Conservation (phyloP, 2,797 vertebrate genomes). For the Gymnothorax reevesii region DNA sequence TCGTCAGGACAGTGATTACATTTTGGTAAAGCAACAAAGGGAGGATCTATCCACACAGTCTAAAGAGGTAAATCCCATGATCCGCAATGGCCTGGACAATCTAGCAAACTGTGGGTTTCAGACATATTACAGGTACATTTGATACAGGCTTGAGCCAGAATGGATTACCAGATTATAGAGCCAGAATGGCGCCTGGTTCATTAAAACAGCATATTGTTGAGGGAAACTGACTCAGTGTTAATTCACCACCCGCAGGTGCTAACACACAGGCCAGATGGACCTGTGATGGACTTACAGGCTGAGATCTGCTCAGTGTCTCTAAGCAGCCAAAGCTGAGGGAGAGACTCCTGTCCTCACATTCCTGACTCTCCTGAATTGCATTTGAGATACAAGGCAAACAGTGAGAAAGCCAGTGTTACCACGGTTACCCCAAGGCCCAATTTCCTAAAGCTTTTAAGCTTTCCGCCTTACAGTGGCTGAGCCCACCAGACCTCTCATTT, state of each 20-base stretch:
- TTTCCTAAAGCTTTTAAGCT: neutral
- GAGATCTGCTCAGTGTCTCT: neutral
- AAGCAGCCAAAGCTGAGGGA: neutral
- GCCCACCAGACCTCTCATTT: neutral
- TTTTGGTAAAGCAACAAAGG: no score
- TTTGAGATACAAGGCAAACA: conserved; percentile 19
- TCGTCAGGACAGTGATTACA: no score
- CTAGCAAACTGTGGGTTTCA: neutral
- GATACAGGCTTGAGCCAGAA: neutral
- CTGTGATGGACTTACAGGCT: neutral
- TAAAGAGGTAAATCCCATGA: no score
- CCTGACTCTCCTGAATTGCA: conserved; percentile 19
- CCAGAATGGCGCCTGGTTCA: neutral
- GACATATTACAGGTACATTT: neutral
- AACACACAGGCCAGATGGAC: conserved; percentile 4
- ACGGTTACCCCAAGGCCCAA: neutral
- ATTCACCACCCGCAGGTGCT: neutral
- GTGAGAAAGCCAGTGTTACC: conserved; percentile 8
- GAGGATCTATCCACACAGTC: no score
- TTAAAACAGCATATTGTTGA: neutral
- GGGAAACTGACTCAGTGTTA: neutral
- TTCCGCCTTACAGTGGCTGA: neutral
- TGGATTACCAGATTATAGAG: no score
- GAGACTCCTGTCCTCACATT: neutral
- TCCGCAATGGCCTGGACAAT: no score